These are phyloP conservation scores for Emydocephalus ijimae DNA, from an alignment of 2,113 vertebrate species.

Conservation along the genomic window DNA sequence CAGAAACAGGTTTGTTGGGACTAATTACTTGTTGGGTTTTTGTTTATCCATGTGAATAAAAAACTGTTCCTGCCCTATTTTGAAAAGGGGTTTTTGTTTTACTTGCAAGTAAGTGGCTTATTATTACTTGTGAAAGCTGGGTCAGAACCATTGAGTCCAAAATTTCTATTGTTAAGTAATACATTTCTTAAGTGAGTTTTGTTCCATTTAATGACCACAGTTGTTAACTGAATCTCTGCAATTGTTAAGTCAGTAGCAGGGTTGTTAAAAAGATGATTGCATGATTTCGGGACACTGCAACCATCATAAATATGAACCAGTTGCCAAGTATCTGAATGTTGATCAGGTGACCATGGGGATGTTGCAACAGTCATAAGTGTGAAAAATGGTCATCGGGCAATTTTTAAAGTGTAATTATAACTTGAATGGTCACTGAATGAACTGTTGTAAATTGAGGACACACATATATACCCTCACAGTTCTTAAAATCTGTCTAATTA, in stretches of 20 bases:
- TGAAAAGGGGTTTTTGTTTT: too few relatives aligned
- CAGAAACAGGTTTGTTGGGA: too few relatives aligned
- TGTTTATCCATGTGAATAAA: too few relatives aligned
- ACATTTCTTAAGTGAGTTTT: too few relatives aligned
- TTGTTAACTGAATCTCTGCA: neutral
- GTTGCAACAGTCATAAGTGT: neutral
- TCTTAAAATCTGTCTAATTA: neutral
- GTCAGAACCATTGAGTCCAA: too few relatives aligned
- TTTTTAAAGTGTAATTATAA: neutral
- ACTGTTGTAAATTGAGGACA: neutral
- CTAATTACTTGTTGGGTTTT: too few relatives aligned
- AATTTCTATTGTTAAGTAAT: too few relatives aligned
- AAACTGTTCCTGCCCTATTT: too few relatives aligned
- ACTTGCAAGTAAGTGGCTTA: too few relatives aligned
- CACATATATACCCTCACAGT: neutral
- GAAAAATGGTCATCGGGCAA: neutral
- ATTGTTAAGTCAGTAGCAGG: neutral
- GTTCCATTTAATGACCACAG: neutral
- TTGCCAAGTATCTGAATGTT: neutral
- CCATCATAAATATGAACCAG: neutral
- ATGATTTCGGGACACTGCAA: neutral
- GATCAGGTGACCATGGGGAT: neutral
- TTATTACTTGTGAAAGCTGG: too few relatives aligned
- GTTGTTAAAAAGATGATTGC: neutral
- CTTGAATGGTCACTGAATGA: neutral